Evolutionary conservation across 2,113 vertebrate genomes (phyloP).

Genomic region (Pogonocichla stellata): DNA sequence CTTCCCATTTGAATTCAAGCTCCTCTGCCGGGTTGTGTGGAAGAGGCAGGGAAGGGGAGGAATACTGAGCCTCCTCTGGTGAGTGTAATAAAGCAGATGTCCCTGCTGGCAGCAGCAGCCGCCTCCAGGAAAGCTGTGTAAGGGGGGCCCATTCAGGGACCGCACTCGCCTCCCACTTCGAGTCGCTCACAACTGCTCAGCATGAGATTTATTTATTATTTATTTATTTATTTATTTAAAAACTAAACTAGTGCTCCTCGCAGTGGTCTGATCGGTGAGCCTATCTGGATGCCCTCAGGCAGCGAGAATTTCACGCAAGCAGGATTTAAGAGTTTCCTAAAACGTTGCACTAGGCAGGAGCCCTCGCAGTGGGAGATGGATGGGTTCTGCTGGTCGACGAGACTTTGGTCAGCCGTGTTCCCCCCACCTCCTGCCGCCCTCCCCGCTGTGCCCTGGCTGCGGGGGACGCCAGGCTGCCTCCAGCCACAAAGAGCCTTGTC

Average conservation of each 20-base stretch:
- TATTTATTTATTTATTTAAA: not conserved
- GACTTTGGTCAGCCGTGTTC: not conserved
- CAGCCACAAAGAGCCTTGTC: not conserved
- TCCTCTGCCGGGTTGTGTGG: not conserved
- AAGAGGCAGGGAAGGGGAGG: not conserved
- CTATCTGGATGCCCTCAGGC: not conserved
- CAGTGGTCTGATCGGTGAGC: not conserved
- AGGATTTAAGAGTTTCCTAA: not conserved
- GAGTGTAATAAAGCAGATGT: constrained; percentile 73
- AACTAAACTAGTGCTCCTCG: not conserved
- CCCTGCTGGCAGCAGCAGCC: constrained; percentile 71
- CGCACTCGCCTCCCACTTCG: constrained; percentile 59
- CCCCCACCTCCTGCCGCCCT: too few relatives aligned
- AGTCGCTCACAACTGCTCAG: constrained; percentile 61
- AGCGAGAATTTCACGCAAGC: not conserved
- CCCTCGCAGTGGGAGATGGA: not conserved
- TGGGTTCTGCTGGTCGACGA: not conserved
- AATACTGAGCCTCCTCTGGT: constrained; percentile 1
- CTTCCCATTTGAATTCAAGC: not conserved
- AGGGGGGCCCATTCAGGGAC: constrained; percentile 56
- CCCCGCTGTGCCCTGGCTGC: not conserved
- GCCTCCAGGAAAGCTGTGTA: constrained; percentile 27
- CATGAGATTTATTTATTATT: not conserved
- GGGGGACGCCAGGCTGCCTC: not conserved
- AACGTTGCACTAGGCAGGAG: not conserved